Evolutionary conservation across 2,888 invertebrate species (phyloP).

Genomic region (Diplazon laetatorius): DNA sequence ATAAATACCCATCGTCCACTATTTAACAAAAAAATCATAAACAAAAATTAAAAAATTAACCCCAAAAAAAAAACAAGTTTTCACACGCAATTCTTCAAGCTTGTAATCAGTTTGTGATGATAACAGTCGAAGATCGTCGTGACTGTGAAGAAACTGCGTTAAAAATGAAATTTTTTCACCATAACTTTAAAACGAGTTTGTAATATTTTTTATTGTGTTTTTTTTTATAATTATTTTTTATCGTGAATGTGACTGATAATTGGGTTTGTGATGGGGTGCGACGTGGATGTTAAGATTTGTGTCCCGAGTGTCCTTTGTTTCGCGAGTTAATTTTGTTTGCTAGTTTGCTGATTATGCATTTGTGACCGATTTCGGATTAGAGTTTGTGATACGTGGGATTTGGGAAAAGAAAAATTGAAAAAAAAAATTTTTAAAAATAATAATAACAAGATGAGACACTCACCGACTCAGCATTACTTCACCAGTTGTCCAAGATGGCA

Average conservation of each 20-base stretch:
- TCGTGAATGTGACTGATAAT: slow-evolving; percentile 9
- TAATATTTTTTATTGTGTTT: no score
- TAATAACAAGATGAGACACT: slow-evolving; percentile 72
- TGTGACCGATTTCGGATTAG: slow-evolving; percentile 16
- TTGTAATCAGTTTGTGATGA: no score
- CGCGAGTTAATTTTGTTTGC: neutral
- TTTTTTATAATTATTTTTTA: no score
- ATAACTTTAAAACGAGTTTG: no score
- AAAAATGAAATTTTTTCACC: no score
- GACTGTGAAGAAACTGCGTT: no score
- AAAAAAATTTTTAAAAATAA: no score
- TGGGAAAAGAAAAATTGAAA: neutral
- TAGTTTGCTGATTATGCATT: neutral
- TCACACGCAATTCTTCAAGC: no score
- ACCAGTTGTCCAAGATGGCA: slow-evolving; percentile 79
- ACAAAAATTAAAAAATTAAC: neutral
- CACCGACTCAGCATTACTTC: slow-evolving; percentile 74
- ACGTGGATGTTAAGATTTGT: slow-evolving; percentile 71
- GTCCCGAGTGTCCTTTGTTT: slow-evolving; percentile 44
- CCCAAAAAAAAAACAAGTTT: no score
- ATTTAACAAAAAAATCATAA: slow-evolving; percentile 2
- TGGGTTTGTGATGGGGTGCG: slow-evolving; percentile 67
- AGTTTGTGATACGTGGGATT: neutral
- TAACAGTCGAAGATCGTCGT: no score
- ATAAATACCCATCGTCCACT: slow-evolving; percentile 32